Conservation (phyloP, 2,888 invertebrate species). For the Euzophera pinguis region DNA sequence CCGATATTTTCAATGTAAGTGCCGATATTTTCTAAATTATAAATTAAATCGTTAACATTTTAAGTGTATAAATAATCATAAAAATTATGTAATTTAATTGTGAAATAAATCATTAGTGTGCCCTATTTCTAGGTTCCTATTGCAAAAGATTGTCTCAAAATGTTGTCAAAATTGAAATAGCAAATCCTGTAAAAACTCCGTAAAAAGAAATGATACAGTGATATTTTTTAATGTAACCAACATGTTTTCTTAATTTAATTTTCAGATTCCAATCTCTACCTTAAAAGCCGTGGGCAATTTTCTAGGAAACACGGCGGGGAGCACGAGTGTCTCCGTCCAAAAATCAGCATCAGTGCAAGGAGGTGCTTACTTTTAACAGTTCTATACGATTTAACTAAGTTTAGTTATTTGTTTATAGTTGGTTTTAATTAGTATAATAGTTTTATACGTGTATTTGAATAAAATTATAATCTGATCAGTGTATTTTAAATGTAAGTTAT, state of each 20-base stretch:
- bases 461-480: not conserved
- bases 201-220: too few species aligned
- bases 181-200: too few species aligned
- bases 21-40: not conserved
- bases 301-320: conserved; percentile 72
- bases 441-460: not conserved
- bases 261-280: conserved; percentile 83
- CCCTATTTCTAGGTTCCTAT: too few species aligned
- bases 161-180: too few species aligned
- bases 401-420: not conserved
- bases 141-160: too few species aligned
- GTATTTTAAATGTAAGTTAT: not conserved
- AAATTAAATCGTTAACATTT: too few species aligned
- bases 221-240: too few species aligned
- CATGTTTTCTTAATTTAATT: not conserved
- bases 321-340: conserved; percentile 62
- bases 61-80: too few species aligned
- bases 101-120: too few species aligned
- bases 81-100: too few species aligned
- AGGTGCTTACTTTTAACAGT: conserved; percentile 42
- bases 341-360: conserved; percentile 61
- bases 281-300: conserved; percentile 82
- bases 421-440: not conserved
- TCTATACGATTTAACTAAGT: not conserved
- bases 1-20: conserved; percentile 83